Evolutionary conservation across 2,888 invertebrate genomes (phyloP).

Genomic region (Cylindroiulus punctatus): DNA sequence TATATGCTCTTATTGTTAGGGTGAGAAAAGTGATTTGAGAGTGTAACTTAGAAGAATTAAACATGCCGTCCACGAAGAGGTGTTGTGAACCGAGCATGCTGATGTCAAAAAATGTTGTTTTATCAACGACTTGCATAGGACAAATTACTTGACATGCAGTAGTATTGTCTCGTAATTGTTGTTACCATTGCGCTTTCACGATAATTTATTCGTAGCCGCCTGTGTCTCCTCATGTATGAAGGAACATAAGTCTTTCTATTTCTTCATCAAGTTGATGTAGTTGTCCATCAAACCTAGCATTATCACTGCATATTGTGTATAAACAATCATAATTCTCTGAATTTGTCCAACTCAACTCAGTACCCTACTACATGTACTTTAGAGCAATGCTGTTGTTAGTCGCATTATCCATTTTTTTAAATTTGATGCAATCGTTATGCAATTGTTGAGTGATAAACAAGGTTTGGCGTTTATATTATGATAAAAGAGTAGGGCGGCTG

Average conservation of each 20-base stretch:
- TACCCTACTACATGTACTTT: too few species aligned
- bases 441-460: background rate
- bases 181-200: background rate
- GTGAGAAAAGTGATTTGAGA: background rate
- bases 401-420: too few species aligned
- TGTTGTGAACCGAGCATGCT: background rate
- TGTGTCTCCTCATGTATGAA: background rate
- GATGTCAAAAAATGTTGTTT: conserved; percentile 8
- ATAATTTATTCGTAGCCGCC: background rate
- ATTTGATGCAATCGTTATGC: too few species aligned
- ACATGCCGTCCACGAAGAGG: background rate
- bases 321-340: too few species aligned
- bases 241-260: background rate
- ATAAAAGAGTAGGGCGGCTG: background rate
- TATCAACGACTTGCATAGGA: background rate
- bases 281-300: background rate
- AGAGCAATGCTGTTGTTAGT: too few species aligned
- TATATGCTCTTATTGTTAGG: background rate
- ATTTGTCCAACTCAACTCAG: too few species aligned
- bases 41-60: background rate
- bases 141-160: background rate
- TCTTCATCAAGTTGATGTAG: background rate
- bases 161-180: background rate
- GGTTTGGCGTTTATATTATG: background rate
- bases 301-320: too few species aligned